Percentiles rank a stretch among this genome's conserved stretches.
phyloP scores from a whole-genome alignment of 2,888 invertebrate genomes.

The Epiblema foenella region DNA sequence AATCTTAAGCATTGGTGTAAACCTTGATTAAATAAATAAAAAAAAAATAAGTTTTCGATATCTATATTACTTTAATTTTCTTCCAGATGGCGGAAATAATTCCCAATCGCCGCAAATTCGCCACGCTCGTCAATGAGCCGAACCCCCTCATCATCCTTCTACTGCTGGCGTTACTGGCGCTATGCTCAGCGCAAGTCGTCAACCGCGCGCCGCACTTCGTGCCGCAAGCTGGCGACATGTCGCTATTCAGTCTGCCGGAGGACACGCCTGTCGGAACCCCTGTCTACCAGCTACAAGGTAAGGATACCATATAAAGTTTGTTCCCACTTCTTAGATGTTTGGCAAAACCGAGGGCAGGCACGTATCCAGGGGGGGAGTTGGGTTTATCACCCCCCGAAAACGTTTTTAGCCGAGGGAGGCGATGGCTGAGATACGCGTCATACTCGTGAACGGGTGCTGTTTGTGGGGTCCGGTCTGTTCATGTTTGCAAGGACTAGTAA shows the following conservation, averaged over 20 bases:
- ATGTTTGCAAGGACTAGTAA: too few species aligned
- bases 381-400: too few species aligned
- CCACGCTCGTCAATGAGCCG: conserved; percentile 65
- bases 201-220: conserved; percentile 91
- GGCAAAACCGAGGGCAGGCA: too few species aligned
- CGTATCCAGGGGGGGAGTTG: too few species aligned
- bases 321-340: not conserved
- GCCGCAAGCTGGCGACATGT: conserved; percentile 90
- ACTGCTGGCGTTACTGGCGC: conserved; percentile 60
- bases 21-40: too few species aligned
- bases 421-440: too few species aligned
- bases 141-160: conserved; percentile 68
- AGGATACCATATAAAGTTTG: not conserved
- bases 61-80: conserved; percentile 14
- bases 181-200: conserved; percentile 80
- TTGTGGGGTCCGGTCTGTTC: too few species aligned
- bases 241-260: conserved; percentile 89
- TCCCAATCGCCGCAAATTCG: conserved; percentile 70
- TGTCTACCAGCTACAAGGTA: conserved; percentile 90
- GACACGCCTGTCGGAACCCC: conserved; percentile 90
- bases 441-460: too few species aligned
- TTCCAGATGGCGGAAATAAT: conserved; percentile 80
- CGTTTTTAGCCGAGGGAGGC: too few species aligned
- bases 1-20: too few species aligned
- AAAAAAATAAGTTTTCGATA: too few species aligned